phyloP scores from a whole-genome alignment of 2,113 vertebrate species.

The Oryzias melastigma region DNA sequence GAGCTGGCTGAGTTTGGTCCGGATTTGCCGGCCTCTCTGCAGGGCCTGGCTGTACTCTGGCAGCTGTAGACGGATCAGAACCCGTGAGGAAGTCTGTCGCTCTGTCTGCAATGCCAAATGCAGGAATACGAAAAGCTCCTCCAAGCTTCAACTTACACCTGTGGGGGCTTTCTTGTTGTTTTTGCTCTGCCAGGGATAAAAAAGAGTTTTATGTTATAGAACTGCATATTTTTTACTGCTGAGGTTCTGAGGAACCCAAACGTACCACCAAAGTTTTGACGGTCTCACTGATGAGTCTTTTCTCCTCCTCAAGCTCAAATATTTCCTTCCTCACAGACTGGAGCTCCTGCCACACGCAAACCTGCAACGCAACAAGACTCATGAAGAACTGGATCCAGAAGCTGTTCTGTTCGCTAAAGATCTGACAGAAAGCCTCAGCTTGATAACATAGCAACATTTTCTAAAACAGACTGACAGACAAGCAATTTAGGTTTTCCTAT shows the following conservation, averaged over 20 bases:
- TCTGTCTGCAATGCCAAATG: not conserved
- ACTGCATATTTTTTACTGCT: not conserved
- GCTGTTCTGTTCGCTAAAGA: too few species aligned
- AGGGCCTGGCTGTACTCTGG: conserved; percentile 73
- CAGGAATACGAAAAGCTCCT: not conserved
- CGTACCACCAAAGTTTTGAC: conserved; percentile 80
- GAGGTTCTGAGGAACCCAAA: conserved; percentile 2
- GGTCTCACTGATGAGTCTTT: conserved; percentile 63
- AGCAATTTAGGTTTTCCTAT: too few species aligned
- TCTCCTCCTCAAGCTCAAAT: conserved; percentile 75
- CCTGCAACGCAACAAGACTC: conserved; percentile 58
- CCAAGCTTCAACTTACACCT: conserved; percentile 62
- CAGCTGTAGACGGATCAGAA: conserved; percentile 58
- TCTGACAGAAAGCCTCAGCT: too few species aligned
- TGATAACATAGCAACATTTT: too few species aligned
- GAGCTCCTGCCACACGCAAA: conserved; percentile 80
- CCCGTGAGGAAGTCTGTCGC: not conserved
- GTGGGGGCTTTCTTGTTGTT: conserved; percentile 65
- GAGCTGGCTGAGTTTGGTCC: conserved; percentile 72
- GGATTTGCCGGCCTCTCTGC: conserved; percentile 77
- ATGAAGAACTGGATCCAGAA: not conserved
- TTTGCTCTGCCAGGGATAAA: conserved; percentile 52
- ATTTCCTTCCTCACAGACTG: conserved; percentile 75
- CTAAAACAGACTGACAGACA: too few species aligned
- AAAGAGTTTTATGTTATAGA: not conserved